Percentiles rank a stretch among this genome's conserved stretches.
These are phyloP conservation scores for Nephrotoma appendiculata DNA, from an alignment of 2,888 invertebrate species.

Conservation along the genomic window DNA sequence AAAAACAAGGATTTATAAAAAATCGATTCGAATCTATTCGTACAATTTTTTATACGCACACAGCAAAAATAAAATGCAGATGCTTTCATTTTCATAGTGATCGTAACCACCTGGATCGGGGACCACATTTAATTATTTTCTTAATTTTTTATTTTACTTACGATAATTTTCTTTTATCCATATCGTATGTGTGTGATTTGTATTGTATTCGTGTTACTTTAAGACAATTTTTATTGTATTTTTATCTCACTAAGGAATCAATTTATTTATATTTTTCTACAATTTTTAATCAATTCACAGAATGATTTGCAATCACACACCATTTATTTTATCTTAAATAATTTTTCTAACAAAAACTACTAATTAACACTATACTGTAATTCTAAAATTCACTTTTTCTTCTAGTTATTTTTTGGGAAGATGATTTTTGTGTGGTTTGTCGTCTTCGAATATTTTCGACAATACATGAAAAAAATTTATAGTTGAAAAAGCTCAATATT, in stretches of 20 bases:
- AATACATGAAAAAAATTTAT: not conserved
- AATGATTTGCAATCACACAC: not conserved
- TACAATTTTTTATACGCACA: not conserved
- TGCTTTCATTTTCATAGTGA: too few species aligned
- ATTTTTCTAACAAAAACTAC: not conserved
- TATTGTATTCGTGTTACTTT: not conserved
- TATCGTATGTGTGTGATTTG: constrained; percentile 11
- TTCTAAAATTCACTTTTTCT: not conserved
- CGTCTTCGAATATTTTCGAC: not conserved
- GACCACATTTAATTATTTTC: not conserved
- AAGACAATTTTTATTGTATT: not conserved
- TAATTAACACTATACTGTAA: not conserved
- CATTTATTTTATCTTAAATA: not conserved
- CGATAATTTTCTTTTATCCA: constrained; percentile 34
- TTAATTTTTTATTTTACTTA: constrained; percentile 20
- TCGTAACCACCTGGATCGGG: not conserved
- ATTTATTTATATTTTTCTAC: not conserved
- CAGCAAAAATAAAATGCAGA: not conserved
- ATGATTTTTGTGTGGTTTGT: not conserved
- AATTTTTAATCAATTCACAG: not conserved
- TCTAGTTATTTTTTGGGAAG: not conserved
- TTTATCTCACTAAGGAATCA: not conserved
- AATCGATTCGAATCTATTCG: not conserved
- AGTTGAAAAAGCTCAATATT: constrained; percentile 7
- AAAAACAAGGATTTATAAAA: not conserved